phyloP scores from a whole-genome alignment of 2,797 vertebrate species.

The Rhyacichthys aspro region DNA sequence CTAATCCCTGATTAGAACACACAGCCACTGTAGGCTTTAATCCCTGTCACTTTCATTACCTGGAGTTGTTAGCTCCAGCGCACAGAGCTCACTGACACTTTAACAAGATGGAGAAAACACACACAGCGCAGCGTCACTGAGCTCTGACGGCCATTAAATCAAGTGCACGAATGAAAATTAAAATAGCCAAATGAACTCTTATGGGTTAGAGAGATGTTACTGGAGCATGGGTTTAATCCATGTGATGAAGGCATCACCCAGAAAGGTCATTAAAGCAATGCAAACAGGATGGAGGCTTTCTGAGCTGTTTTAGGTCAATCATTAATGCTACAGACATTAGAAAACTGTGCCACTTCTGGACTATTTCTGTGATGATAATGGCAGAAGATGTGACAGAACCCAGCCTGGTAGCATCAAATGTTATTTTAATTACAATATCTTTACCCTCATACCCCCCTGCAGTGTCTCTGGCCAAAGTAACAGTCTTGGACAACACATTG shows the following conservation, averaged over 20 bases:
- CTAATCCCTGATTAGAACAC: slow-evolving; percentile 74
- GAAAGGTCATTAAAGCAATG: slow-evolving; percentile 28
- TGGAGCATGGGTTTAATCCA: slow-evolving; percentile 10
- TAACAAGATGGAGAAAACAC: slow-evolving; percentile 40
- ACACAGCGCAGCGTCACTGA: not conserved
- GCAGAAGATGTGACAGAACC: slow-evolving; percentile 11
- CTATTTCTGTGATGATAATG: not conserved
- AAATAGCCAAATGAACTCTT: slow-evolving; percentile 33
- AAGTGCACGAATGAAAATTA: slow-evolving; percentile 17
- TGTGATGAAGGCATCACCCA: slow-evolving; percentile 16
- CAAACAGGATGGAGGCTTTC: slow-evolving; percentile 8
- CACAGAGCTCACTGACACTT: slow-evolving; percentile 14
- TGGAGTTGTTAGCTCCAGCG: slow-evolving; percentile 35
- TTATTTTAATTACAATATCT: slow-evolving; percentile 6
- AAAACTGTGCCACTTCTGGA: not conserved
- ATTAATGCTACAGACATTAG: not conserved
- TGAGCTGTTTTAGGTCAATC: slow-evolving; percentile 8
- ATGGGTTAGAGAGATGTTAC: not conserved
- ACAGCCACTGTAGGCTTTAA: slow-evolving; percentile 49
- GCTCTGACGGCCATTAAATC: slow-evolving; percentile 36
- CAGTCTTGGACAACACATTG: slow-evolving; percentile 21
- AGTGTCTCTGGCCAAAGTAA: slow-evolving; percentile 18
- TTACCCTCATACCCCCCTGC: not conserved
- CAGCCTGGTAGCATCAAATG: slow-evolving; percentile 7
- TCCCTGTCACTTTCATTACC: slow-evolving; percentile 74